Evolutionary conservation across 2,113 vertebrate species (phyloP).

Genomic region (Ifrita kowaldi): DNA sequence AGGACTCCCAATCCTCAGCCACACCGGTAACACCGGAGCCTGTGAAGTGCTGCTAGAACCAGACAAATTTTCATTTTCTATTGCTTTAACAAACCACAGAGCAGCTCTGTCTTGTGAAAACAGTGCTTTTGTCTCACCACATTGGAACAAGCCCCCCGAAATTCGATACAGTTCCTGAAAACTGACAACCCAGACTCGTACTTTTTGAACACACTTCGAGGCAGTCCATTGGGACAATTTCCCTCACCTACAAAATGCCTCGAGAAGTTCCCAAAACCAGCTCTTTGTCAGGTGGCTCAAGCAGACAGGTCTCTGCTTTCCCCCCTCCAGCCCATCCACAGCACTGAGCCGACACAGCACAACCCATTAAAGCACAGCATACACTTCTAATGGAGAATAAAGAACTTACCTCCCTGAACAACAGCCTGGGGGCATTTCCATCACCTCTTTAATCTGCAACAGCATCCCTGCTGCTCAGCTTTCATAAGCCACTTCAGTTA

Average conservation of each 20-base stretch:
- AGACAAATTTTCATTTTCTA: not conserved
- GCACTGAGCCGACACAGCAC: not conserved
- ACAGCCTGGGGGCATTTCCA: not conserved
- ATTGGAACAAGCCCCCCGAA: fast-evolving
- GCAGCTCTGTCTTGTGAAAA: not conserved
- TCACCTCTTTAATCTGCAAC: not conserved
- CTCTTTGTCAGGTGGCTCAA: fast-evolving
- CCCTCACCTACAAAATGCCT: not conserved
- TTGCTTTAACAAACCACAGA: not conserved
- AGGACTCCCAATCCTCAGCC: not conserved
- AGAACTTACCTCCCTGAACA: not conserved
- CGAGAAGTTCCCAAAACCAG: fast-evolving
- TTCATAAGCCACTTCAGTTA: not conserved
- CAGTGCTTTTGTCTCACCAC: not conserved
- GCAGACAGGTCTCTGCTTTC: not conserved
- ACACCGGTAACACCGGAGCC: fast-evolving
- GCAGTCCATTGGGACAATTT: not conserved
- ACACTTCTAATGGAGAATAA: not conserved
- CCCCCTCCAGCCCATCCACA: not conserved
- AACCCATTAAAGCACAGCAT: not conserved
- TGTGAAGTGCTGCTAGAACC: not conserved
- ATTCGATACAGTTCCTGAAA: not conserved
- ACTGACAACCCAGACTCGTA: fast-evolving
- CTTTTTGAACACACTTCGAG: fast-evolving
- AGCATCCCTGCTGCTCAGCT: not conserved